Base-by-base conservation (phyloP, 2,797 vertebrate species). In the Lophius americanus region DNA sequence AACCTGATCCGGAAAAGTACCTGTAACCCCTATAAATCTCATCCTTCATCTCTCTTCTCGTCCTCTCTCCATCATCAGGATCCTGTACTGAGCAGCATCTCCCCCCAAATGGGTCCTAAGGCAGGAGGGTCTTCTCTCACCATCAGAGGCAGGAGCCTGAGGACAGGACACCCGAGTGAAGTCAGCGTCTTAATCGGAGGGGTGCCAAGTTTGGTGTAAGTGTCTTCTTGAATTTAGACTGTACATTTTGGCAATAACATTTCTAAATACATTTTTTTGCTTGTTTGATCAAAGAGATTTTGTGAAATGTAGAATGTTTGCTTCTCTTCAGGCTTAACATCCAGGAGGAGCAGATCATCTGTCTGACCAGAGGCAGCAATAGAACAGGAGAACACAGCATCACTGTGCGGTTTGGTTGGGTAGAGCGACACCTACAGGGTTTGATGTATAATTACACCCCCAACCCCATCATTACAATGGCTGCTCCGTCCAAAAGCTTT, bases 401-500 rank as follows among this genome's bases (percentile, higher is more conserved):
- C 76, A 92, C 90, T 0, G 89, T 97, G 73, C 93, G 89, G 77
- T 98, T 97, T 1, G 96, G 96, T 32, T 86, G 91, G n/a, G 89
- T 93, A 33, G 93, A 95, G 73, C 93, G 96, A 86, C 95, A 89
- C 56, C 91, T 96, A 50, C 91, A 92, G 77, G 91, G 90, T 0
- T 75, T 80, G 4, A 76, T 91, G 35, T 99, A 96, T 88, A 93
- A 92, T 71, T 99, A 98, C 70, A 98, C 95, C 11, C 70, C 93
- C 10, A 94, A 99, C 85, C 98, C 98, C 32, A 98, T 96, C 70
- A 85, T 98, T 85, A 98, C 96, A 9, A 90, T 86, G 67, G 98
- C 96, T 5, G 78, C 93, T 36, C 98, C 97, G 0, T 89, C 95
- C 71, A 97, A 94, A 91, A 99, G 98, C 88, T 98, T 98, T 76